A percentile compares a stretch with the other conserved stretches of the same genome.
These are phyloP conservation scores for Drosophila mimica DNA, from an alignment of 2,888 invertebrate species.

Conservation along the genomic window DNA sequence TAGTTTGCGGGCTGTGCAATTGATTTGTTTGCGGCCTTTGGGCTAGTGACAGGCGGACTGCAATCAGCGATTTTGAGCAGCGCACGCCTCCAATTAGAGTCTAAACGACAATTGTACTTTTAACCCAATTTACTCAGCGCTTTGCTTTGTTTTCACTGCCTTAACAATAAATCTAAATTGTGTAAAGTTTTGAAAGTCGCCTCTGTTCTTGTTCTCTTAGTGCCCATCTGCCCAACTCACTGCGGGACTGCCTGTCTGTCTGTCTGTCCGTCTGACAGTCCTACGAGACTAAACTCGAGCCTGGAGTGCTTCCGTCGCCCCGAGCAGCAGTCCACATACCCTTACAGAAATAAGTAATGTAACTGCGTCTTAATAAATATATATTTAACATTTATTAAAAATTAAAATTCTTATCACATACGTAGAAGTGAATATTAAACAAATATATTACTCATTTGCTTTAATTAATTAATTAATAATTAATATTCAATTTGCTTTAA, in stretches of 20 bases:
- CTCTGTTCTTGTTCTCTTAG: slow-evolving; percentile 30
- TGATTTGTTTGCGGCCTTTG: slow-evolving; percentile 73
- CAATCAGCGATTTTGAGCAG: slow-evolving; percentile 70
- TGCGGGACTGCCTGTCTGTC: slow-evolving; percentile 6
- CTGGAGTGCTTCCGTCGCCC: slow-evolving; percentile 36
- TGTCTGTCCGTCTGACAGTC: slow-evolving; percentile 1
- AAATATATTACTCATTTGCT: too few species aligned
- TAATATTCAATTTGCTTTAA: not conserved
- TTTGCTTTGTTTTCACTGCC: slow-evolving; percentile 55
- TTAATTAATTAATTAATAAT: too few species aligned
- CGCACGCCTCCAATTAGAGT: slow-evolving; percentile 79
- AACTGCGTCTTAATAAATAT: not conserved
- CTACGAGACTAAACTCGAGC: slow-evolving; percentile 34
- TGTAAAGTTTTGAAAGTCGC: slow-evolving; percentile 65
- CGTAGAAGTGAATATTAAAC: not conserved
- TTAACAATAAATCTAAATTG: slow-evolving; percentile 76
- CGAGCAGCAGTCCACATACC: slow-evolving; percentile 26
- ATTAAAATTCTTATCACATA: too few species aligned
- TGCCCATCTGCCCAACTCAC: slow-evolving; percentile 11
- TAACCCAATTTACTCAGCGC: slow-evolving; percentile 73
- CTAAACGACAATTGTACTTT: slow-evolving; percentile 78
- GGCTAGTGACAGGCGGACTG: slow-evolving; percentile 70
- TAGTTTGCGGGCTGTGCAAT: not conserved
- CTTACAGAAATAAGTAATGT: slow-evolving; percentile 5
- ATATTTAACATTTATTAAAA: not conserved